Evolutionary conservation across 2,113 vertebrate genomes (phyloP).

Genomic region (Entomyzon cyanotis): DNA sequence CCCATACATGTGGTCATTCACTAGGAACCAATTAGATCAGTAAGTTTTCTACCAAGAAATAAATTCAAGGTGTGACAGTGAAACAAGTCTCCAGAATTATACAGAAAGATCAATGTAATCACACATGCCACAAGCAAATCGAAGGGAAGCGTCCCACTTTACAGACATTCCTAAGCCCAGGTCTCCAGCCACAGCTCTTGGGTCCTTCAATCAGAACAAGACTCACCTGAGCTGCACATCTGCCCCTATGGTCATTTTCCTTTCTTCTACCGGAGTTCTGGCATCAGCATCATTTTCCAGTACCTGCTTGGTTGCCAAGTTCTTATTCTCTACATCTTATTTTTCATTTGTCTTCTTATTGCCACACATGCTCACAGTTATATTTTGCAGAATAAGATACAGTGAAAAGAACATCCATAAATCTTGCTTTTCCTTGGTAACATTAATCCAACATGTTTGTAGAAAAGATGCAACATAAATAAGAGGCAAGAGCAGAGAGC

Average conservation of each 20-base stretch:
- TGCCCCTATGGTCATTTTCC: rapidly evolving
- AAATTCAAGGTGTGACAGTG: background rate
- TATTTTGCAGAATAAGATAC: background rate
- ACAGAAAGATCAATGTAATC: background rate
- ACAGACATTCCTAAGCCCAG: background rate
- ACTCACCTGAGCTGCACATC: rapidly evolving
- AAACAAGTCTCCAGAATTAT: background rate
- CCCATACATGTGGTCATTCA: background rate
- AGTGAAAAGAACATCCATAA: background rate
- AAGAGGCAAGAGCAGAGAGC: background rate
- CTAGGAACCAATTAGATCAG: background rate
- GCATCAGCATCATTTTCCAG: background rate
- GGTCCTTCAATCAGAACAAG: background rate
- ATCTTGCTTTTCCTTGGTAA: background rate
- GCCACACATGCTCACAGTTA: rapidly evolving
- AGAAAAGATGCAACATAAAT: background rate
- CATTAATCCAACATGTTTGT: background rate
- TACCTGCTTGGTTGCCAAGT: background rate
- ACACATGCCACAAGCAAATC: background rate
- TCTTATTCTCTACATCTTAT: background rate
- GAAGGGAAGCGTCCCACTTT: background rate
- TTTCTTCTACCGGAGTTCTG: background rate
- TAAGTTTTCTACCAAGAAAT: background rate
- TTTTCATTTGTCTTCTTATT: background rate
- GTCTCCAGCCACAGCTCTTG: background rate